These are phyloP conservation scores for Tenualosa thibaudeaui DNA, from an alignment of 2,797 vertebrate genomes.

Conservation along the genomic window DNA sequence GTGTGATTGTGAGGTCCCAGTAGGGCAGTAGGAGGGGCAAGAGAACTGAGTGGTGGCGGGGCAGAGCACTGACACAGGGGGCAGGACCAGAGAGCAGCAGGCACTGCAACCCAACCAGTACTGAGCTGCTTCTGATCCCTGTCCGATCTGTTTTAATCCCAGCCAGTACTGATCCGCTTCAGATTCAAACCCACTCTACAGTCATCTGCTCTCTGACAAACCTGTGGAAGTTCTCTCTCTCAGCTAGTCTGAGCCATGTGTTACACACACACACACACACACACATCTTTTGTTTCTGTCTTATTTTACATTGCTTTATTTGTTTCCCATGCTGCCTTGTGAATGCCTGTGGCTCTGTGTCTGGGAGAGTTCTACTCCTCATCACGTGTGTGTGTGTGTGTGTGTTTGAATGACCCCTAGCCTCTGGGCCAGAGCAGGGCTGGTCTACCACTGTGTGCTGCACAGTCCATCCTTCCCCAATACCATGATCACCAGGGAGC, in stretches of 20 bases:
- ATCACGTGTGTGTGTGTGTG: too few species aligned
- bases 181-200: neutral
- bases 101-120: neutral
- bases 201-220: neutral
- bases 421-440: too few species aligned
- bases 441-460: too few species aligned
- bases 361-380: neutral
- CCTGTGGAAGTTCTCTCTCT: neutral
- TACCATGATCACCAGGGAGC: neutral
- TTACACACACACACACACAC: conserved; percentile 1
- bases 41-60: neutral
- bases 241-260: neutral
- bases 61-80: too few species aligned
- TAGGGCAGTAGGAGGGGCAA: neutral
- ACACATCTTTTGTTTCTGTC: neutral
- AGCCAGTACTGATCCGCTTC: neutral
- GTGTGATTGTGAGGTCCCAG: neutral
- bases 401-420: neutral
- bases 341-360: neutral
- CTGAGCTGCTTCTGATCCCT: neutral
- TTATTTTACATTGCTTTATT: too few species aligned
- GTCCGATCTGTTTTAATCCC: too few species aligned
- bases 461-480: too few species aligned
- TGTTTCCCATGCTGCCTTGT: neutral
- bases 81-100: neutral